A percentile compares a stretch with the other conserved stretches of the same genome.
phyloP scores from a whole-genome alignment of 2,113 vertebrate genomes.

The Astatoreochromis straeleni region DNA sequence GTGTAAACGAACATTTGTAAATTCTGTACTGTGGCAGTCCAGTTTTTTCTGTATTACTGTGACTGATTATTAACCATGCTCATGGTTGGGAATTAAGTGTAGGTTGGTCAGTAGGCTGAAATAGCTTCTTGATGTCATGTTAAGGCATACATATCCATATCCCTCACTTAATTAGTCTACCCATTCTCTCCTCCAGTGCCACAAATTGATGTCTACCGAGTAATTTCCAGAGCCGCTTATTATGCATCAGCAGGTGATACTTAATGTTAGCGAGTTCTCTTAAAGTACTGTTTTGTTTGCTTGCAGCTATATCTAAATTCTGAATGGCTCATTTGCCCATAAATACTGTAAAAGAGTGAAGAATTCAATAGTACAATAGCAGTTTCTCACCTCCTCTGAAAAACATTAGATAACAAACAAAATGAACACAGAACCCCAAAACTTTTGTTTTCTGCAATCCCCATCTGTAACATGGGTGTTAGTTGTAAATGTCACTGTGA shows the following conservation, averaged over 20 bases:
- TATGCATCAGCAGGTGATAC: neutral
- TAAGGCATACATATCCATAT: neutral
- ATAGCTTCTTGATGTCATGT: neutral
- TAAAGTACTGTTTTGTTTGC: neutral
- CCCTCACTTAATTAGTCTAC: neutral
- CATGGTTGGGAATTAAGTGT: neutral
- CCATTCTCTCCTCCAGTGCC: neutral
- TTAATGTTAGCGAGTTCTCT: neutral
- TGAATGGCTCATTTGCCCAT: neutral
- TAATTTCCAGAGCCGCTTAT: neutral
- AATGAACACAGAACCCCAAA: neutral
- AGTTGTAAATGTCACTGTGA: conserved; percentile 28
- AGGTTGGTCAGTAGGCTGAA: neutral
- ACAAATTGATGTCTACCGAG: neutral
- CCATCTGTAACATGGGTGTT: neutral
- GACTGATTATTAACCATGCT: neutral
- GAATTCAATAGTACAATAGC: neutral
- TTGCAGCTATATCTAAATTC: neutral
- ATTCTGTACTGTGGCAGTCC: neutral
- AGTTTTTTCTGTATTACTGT: neutral
- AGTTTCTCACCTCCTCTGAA: neutral
- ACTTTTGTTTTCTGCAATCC: neutral
- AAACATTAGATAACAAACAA: neutral
- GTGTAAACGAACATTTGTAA: neutral
- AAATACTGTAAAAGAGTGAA: neutral